Evolutionary conservation across 1,140 invertebrate species (phyloP), one percentile per base, ranked within the genome.

Genomic region (Euura saliciscinereae): DNA sequence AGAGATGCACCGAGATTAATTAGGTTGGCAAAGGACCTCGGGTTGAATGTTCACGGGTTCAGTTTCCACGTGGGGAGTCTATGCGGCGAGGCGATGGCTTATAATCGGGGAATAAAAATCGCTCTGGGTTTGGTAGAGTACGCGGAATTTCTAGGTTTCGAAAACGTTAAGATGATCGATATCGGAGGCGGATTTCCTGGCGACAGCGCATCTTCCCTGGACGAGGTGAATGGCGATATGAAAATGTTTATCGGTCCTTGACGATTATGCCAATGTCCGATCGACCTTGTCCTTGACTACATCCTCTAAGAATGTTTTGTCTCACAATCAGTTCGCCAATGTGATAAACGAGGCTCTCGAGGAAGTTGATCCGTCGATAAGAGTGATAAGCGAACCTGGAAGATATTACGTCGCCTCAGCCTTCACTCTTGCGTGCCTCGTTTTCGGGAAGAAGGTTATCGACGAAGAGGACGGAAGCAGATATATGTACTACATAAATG

Each of bases 1-100:
- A 87, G 89, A 0, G 94, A 98, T 82, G 96, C 93, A 8, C 90
- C 92, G 0, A 84, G 90, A 2, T 88, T 99, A 43, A 91, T 99
- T 44, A 88, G 92, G 71, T 83, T 92, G 43, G 97, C 97, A 2
- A 91, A 90, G 71, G 87, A 91, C 28, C 85, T 95, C 6, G 91
- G 88, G 13, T 82, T 97, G 2, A 89, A 92, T 78, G 92, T 99
- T 67, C 89, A 96, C 74, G 98, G 98, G 42, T 92, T 95, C 6
- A 93, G 94, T 74, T 97, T 97, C 86, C 95, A 97, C 84, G 95
- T 96, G 72, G 95, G 96, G 0, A 95, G 93, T 6, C 94, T 94
- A 1, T 96, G 95, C 75, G 84, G 88, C 0, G 94, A 97, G 79
- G 88, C 91, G 11, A 87, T 84, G 4, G 93, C 93, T 65, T 97